Conservation (phyloP, 2,113 vertebrate genomes). For the Telmatochromis sp. region DNA sequence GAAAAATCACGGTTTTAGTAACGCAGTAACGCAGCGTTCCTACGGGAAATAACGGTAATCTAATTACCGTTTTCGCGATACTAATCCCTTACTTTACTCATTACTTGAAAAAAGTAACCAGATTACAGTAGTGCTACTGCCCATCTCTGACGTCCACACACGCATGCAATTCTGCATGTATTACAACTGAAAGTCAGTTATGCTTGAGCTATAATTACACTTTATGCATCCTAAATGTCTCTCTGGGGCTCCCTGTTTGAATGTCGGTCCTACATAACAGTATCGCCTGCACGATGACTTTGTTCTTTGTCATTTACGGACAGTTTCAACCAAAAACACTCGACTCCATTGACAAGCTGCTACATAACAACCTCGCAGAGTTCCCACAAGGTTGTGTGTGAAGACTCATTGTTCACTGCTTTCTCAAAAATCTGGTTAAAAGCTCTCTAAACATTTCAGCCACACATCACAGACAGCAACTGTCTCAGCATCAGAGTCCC, state of each 20-base stretch:
- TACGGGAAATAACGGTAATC: no score
- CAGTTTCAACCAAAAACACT: background rate
- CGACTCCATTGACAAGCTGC: background rate
- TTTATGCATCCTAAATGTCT: background rate
- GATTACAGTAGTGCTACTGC: rapidly evolving
- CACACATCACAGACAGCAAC: background rate
- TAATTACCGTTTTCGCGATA: rapidly evolving
- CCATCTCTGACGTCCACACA: background rate
- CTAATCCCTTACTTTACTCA: rapidly evolving
- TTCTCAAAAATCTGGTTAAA: background rate
- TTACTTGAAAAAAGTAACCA: rapidly evolving
- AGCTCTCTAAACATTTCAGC: background rate
- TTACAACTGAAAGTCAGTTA: background rate
- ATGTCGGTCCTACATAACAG: background rate
- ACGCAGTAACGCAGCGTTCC: no score
- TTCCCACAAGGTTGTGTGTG: background rate
- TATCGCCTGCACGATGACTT: rapidly evolving
- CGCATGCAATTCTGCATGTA: background rate
- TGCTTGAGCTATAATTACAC: background rate
- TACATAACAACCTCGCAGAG: background rate
- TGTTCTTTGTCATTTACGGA: background rate
- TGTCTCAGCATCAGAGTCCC: background rate
- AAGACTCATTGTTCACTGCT: background rate
- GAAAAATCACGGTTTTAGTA: no score
- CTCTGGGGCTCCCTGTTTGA: background rate